phyloP scores from a whole-genome alignment of 2,113 vertebrate species.

The Burhinus oedicnemus region DNA sequence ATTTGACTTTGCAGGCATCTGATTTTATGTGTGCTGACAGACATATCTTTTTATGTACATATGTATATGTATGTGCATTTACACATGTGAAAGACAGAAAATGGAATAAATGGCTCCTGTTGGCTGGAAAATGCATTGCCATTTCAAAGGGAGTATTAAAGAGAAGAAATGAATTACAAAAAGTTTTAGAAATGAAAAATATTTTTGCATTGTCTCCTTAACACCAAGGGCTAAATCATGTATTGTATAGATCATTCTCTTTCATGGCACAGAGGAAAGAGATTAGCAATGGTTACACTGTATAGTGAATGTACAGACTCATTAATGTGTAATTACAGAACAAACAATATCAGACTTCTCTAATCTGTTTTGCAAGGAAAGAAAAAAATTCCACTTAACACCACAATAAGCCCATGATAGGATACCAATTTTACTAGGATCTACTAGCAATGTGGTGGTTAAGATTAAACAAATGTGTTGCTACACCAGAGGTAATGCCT shows the following conservation, averaged over 20 bases:
- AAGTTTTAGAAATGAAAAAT: background rate
- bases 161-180: background rate
- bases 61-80: background rate
- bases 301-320: background rate
- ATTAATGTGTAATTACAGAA: slow-evolving; percentile 18
- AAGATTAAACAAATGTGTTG: background rate
- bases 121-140: background rate
- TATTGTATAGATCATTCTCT: background rate
- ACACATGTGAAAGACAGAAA: background rate
- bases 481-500: background rate
- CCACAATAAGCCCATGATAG: background rate
- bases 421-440: slow-evolving; percentile 1
- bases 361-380: background rate
- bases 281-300: background rate
- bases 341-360: slow-evolving; percentile 6
- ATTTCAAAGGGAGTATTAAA: background rate
- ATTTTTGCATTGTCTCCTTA: background rate
- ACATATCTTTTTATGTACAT: background rate
- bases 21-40: background rate
- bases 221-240: background rate
- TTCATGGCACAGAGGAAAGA: background rate
- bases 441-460: background rate
- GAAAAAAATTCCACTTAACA: background rate
- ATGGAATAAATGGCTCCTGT: background rate
- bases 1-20: background rate